Evolutionary conservation across 2,797 vertebrate genomes (phyloP).

Genomic region (Rhinatrema bivittatum): DNA sequence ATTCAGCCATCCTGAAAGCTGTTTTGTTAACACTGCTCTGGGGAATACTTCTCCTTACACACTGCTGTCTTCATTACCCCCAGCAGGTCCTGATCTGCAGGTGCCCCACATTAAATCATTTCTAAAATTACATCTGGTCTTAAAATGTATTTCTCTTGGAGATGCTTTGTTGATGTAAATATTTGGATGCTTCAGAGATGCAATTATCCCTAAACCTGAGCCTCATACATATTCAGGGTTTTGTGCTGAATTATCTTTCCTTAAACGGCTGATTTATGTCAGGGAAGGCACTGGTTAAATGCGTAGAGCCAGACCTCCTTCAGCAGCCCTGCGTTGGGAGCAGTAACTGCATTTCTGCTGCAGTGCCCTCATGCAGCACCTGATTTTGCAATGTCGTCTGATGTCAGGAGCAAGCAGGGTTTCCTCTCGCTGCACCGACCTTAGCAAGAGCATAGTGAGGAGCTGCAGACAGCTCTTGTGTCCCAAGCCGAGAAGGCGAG

Average conservation of each 20-base stretch:
- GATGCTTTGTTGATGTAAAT: conserved; percentile 41
- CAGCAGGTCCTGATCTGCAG: conserved; percentile 7
- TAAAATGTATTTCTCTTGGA: conserved; percentile 10
- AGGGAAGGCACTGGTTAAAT: no score
- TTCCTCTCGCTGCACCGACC: no score
- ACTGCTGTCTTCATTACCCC: no score
- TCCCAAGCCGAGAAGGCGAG: no score
- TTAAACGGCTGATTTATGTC: no score
- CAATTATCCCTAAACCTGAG: conserved; percentile 28
- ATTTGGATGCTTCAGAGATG: conserved; percentile 30
- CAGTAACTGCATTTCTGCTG: no score
- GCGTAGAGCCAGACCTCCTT: no score
- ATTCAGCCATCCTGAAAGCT: background rate
- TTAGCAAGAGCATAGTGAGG: no score
- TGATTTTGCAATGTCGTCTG: conserved; percentile 1
- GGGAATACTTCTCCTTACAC: background rate
- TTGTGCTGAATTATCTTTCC: background rate
- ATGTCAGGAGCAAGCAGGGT: no score
- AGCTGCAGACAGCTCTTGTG: no score
- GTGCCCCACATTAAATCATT: conserved; percentile 4
- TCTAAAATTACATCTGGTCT: conserved; percentile 23
- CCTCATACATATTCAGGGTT: conserved; percentile 37
- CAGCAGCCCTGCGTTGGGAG: no score
- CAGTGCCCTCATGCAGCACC: conserved; percentile 7
- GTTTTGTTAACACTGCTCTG: background rate